Percentiles rank a stretch among this genome's conserved stretches.
Conservation (phyloP, 2,797 vertebrate genomes). For the Aldrovandia affinis region DNA sequence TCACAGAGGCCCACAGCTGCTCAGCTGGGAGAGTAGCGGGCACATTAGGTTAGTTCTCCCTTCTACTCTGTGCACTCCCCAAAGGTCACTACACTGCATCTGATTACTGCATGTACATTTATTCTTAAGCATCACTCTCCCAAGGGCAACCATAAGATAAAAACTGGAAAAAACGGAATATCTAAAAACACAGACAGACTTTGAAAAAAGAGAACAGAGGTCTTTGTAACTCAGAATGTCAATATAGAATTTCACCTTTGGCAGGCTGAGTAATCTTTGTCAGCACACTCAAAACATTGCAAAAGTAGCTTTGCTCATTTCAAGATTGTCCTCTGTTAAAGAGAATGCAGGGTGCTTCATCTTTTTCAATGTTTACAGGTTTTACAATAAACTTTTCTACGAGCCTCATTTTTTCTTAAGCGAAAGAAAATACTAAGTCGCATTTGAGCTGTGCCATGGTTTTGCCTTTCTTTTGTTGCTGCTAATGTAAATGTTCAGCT, state of each 20-base stretch:
- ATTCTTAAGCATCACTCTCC: background rate
- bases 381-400: background rate
- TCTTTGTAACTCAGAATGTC: background rate
- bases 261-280: background rate
- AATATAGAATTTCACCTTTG: background rate
- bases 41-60: slow-evolving; percentile 53
- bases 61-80: slow-evolving; percentile 26
- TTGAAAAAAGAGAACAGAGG: background rate
- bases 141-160: background rate
- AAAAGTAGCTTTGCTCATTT: background rate
- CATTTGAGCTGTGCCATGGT: background rate
- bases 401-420: background rate
- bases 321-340: background rate
- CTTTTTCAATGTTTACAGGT: background rate
- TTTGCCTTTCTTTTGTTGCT: background rate
- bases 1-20: slow-evolving; percentile 32
- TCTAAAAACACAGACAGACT: background rate
- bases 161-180: background rate
- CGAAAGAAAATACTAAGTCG: background rate
- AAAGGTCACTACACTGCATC: background rate
- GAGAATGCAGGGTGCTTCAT: background rate
- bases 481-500: background rate
- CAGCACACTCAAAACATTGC: background rate
- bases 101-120: background rate
- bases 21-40: slow-evolving; percentile 46